A percentile compares a stretch with the other conserved stretches of the same genome.
phyloP scores from a whole-genome alignment of 2,797 vertebrate genomes.

The Cryptoblepharus egeriae region DNA sequence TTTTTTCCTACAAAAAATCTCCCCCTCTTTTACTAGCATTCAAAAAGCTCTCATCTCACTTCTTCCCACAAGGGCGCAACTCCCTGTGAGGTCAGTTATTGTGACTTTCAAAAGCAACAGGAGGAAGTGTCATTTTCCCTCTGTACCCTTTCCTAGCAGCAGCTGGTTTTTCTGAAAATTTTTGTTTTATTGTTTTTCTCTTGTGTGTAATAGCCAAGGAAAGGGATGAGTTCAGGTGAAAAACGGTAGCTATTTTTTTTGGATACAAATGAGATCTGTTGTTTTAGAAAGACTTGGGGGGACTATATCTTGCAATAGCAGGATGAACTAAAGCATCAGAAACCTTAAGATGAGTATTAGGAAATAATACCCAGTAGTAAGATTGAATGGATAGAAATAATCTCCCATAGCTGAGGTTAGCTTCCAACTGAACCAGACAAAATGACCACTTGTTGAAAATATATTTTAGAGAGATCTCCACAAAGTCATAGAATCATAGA shows the following conservation, averaged over 20 bases:
- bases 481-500: no score
- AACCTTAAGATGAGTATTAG: conserved; percentile 33
- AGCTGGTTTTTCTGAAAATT: neutral
- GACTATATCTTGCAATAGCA: conserved; percentile 24
- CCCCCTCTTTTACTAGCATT: neutral
- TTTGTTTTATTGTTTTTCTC: conserved; percentile 18
- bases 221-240: conserved; percentile 37
- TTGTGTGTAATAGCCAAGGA: neutral
- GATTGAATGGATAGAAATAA: conserved; percentile 39
- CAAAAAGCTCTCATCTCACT: neutral
- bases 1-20: neutral
- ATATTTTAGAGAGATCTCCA: conserved; percentile 9
- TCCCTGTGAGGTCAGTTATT: neutral
- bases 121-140: neutral
- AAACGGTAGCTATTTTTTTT: conserved; percentile 38
- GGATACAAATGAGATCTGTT: conserved; percentile 42
- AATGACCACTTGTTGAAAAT: conserved; percentile 32
- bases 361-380: conserved; percentile 39
- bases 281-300: conserved; percentile 28
- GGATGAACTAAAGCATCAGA: conserved; percentile 44
- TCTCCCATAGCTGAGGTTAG: conserved; percentile 40
- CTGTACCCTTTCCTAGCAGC: neutral
- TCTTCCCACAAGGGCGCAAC: accelerated
- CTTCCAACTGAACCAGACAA: conserved; percentile 37
- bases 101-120: neutral